phyloP scores from a whole-genome alignment of 2,113 vertebrate genomes.

The Mus pahari region DNA sequence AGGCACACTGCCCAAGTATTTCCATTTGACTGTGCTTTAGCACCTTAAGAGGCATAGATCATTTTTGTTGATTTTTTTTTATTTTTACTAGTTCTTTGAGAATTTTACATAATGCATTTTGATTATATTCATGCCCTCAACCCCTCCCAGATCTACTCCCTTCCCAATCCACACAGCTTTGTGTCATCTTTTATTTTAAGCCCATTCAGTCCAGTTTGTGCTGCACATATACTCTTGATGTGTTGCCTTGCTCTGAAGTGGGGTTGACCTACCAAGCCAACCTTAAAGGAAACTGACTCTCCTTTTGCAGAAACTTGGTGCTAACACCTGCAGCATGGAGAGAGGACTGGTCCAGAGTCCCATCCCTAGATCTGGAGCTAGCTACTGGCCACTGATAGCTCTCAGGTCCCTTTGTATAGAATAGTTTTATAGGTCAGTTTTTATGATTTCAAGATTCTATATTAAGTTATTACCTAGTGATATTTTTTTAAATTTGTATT shows the following conservation, averaged over 20 bases:
- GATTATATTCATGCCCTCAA: background rate
- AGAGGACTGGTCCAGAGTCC: background rate
- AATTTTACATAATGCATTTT: background rate
- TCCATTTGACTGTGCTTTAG: background rate
- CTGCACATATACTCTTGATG: background rate
- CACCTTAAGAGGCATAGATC: background rate
- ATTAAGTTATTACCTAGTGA: background rate
- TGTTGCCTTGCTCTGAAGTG: background rate
- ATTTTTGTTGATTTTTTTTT: background rate
- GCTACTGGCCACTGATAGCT: background rate
- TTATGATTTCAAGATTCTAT: background rate
- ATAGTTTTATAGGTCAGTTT: slow-evolving; percentile 19
- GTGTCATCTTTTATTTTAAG: background rate
- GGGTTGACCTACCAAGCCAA: background rate
- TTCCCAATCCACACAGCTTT: background rate
- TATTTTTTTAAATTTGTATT: background rate
- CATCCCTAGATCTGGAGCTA: background rate
- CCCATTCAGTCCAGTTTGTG: background rate
- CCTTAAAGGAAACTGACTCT: background rate
- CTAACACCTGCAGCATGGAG: background rate
- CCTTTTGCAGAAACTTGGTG: background rate
- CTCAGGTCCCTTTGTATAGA: background rate
- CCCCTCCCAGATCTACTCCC: background rate
- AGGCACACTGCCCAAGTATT: background rate
- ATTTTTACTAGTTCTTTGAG: background rate